Conservation (phyloP, 2,888 invertebrate species). For the Pseudolycoriella hygida region DNA sequence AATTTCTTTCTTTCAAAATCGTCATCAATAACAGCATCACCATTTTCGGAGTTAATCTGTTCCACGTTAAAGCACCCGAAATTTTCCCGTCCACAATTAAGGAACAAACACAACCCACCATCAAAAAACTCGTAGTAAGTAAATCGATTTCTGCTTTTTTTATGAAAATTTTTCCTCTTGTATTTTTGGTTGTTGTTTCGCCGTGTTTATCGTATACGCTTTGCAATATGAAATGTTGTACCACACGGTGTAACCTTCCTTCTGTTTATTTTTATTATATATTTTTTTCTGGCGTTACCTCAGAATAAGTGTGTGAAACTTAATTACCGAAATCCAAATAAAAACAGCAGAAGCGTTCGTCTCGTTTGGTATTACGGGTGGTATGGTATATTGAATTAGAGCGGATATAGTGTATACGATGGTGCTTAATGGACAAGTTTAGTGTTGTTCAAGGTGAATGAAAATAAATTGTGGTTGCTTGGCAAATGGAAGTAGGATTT, state of each 20-base stretch:
- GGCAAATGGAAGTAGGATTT: no score
- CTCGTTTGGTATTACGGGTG: background rate
- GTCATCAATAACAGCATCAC: slow-evolving; percentile 7
- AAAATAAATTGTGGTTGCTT: no score
- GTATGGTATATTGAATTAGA: background rate
- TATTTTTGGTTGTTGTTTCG: slow-evolving; percentile 2
- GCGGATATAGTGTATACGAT: no score
- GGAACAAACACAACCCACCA: slow-evolving; percentile 27
- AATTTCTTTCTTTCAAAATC: background rate
- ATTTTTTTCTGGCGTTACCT: background rate
- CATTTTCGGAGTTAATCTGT: slow-evolving; percentile 28
- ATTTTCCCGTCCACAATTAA: slow-evolving; percentile 27
- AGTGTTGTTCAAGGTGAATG: no score
- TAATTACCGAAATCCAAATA: background rate
- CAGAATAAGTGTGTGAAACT: background rate
- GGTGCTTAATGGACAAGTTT: slow-evolving; percentile 1
- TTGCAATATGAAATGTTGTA: background rate
- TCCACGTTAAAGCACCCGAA: slow-evolving; percentile 29
- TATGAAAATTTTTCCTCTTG: slow-evolving; percentile 1
- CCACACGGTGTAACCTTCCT: background rate
- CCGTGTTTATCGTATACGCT: background rate
- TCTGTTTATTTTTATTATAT: background rate
- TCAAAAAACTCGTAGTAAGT: slow-evolving; percentile 30
- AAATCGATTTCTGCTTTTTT: slow-evolving; percentile 6
- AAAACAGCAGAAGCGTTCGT: background rate